Percentiles rank a stretch among this genome's conserved stretches.
phyloP scores from a whole-genome alignment of 2,113 vertebrate species.

The Chloroceryle aenea region DNA sequence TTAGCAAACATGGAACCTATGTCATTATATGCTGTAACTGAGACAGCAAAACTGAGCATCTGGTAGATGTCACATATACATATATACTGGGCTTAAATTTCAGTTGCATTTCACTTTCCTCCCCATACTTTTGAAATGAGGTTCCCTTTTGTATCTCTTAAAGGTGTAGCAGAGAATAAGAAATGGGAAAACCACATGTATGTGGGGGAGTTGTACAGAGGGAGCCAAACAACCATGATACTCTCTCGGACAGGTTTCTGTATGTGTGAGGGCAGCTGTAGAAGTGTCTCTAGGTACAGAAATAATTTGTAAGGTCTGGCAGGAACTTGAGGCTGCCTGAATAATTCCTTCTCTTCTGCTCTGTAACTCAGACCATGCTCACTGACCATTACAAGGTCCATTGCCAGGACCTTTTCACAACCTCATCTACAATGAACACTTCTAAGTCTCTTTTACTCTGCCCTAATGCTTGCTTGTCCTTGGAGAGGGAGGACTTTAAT shows the following conservation, averaged over 20 bases:
- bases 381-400: background rate
- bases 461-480: background rate
- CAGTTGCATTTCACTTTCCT: background rate
- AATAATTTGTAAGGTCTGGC: background rate
- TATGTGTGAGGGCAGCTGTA: background rate
- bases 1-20: background rate
- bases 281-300: background rate
- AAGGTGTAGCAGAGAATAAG: background rate
- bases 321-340: background rate
- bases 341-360: background rate
- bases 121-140: background rate
- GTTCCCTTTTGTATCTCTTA: background rate
- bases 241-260: background rate
- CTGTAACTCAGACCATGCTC: background rate
- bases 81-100: background rate
- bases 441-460: background rate
- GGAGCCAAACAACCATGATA: background rate
- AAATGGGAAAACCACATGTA: background rate
- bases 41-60: background rate
- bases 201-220: background rate
- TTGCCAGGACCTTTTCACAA: background rate
- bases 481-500: background rate
- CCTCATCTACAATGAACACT: background rate
- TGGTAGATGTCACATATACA: background rate
- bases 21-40: background rate